Evolutionary conservation across 2,888 invertebrate genomes (phyloP), one percentile per base, ranked within the genome.

Genomic region (Elegia similella): DNA sequence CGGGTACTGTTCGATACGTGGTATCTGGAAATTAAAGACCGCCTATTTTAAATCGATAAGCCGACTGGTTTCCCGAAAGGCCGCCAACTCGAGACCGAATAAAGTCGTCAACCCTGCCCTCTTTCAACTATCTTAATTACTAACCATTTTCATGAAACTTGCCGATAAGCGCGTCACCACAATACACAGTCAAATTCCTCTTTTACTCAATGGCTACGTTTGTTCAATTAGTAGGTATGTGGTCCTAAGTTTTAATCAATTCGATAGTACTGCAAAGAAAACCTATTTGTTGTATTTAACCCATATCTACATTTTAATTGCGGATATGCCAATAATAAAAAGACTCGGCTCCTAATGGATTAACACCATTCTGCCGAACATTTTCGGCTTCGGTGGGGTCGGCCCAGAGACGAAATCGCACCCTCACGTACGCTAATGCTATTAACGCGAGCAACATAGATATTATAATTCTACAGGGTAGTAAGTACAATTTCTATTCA

Each of bases 401-500:
- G 57, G 61, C 66, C 64, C 60, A 1, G 38, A 38, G 72, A 73
- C 72, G n/a, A 71, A 70, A 71, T 66, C 66, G 72, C 73, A 75
- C 75, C 75, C 78, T 70, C 66, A 70, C 69, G 65, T 61, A 66
- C 71, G 71, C 69, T 83, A 84, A 83, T 81, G 66, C 80, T 76
- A 84, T 83, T 80, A 82, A 71, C 70, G 63, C 72, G 68, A 34
- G 32, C 76, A n/a, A n/a, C n/a, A n/a, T n/a, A n/a, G n/a, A n/a
- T n/a, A n/a, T n/a, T n/a, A n/a, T n/a, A n/a, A n/a, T n/a, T n/a
- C n/a, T n/a, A n/a, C n/a, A n/a, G n/a, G 75, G 74, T 70, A 70
- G 75, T 72, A 77, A 72, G 73, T 75, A 76, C 69, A 79, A 81
- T 84, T 85, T 81, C 83, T 78, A 82, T 77, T 80, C 84, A 82